These are phyloP conservation scores for Heliothis subflexa DNA, from an alignment of 1,140 invertebrate species.

Conservation along the genomic window DNA sequence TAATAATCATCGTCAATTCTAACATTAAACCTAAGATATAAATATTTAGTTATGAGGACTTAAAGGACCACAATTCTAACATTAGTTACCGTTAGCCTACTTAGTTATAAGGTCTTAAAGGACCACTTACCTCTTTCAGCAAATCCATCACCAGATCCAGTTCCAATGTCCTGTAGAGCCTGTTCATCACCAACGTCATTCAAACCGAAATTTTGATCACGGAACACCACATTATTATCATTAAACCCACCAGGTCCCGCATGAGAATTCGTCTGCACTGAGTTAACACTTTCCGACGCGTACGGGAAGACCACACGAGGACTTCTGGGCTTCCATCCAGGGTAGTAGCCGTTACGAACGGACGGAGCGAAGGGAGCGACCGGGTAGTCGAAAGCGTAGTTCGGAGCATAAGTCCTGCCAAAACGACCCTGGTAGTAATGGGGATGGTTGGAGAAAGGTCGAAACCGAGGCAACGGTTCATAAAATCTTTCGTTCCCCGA, in stretches of 20 bases:
- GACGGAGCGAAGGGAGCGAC: constrained; percentile 66
- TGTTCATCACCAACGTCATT: constrained; percentile 87
- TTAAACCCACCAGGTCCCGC: constrained; percentile 74
- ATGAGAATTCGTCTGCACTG: constrained; percentile 83
- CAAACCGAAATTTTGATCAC: constrained; percentile 87
- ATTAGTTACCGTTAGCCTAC: too few species aligned
- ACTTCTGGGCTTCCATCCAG: constrained; percentile 85
- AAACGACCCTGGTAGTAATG: constrained; percentile 77
- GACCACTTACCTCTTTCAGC: constrained; percentile 85
- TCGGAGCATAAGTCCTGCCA: constrained; percentile 72
- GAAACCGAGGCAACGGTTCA: constrained; percentile 65
- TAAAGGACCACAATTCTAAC: too few species aligned
- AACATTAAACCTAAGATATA: too few species aligned
- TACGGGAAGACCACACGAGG: constrained; percentile 87
- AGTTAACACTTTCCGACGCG: constrained; percentile 72
- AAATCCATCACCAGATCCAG: constrained; percentile 82
- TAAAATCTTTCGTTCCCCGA: constrained; percentile 75
- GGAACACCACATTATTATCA: constrained; percentile 88
- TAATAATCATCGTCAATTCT: too few species aligned
- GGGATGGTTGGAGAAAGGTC: constrained; percentile 61
- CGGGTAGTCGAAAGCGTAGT: constrained; percentile 68
- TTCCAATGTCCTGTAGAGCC: constrained; percentile 85
- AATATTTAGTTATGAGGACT: too few species aligned
- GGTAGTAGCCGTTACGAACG: constrained; percentile 69
- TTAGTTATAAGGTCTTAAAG: constrained; percentile 1